These are phyloP conservation scores for Thermophis baileyi DNA, from an alignment of 2,113 vertebrate species.

Conservation along the genomic window DNA sequence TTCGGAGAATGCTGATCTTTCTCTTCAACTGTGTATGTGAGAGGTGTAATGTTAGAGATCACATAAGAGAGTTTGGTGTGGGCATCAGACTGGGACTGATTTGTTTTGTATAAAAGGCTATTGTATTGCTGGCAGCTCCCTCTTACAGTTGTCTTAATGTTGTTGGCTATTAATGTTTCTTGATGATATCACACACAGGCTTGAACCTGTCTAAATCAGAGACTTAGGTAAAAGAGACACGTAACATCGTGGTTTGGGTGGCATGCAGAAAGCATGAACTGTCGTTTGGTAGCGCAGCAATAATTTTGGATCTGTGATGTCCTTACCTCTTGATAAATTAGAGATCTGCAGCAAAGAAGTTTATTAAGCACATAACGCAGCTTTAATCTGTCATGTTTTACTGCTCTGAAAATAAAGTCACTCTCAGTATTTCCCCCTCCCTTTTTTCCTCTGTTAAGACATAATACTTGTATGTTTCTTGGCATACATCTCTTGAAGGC, in stretches of 20 bases:
- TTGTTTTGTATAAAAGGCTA: neutral
- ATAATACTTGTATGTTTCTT: neutral
- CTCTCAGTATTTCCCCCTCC: too few species aligned
- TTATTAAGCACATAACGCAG: neutral
- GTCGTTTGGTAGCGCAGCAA: slow-evolving; percentile 37
- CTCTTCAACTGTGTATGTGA: neutral
- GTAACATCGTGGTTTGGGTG: slow-evolving; percentile 15
- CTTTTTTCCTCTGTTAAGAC: neutral
- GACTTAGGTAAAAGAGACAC: slow-evolving; percentile 49
- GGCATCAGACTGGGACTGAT: neutral
- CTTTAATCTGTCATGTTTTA: slow-evolving; percentile 17
- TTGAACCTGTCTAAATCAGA: slow-evolving; percentile 16
- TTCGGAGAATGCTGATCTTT: neutral
- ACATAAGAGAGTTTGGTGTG: neutral
- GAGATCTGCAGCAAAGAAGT: slow-evolving; percentile 19
- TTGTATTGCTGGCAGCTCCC: neutral
- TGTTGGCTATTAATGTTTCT: neutral
- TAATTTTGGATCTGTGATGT: slow-evolving; percentile 52
- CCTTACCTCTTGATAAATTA: slow-evolving; percentile 54
- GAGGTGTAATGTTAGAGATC: neutral
- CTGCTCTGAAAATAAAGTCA: slow-evolving; percentile 2
- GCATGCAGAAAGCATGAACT: neutral
- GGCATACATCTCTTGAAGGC: neutral
- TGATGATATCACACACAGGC: slow-evolving; percentile 24
- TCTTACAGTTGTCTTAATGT: neutral